Percentiles rank a stretch among this genome's conserved stretches.
These are phyloP conservation scores for Pygmarrhopalites habei DNA, from an alignment of 1,140 invertebrate species.

Conservation along the genomic window DNA sequence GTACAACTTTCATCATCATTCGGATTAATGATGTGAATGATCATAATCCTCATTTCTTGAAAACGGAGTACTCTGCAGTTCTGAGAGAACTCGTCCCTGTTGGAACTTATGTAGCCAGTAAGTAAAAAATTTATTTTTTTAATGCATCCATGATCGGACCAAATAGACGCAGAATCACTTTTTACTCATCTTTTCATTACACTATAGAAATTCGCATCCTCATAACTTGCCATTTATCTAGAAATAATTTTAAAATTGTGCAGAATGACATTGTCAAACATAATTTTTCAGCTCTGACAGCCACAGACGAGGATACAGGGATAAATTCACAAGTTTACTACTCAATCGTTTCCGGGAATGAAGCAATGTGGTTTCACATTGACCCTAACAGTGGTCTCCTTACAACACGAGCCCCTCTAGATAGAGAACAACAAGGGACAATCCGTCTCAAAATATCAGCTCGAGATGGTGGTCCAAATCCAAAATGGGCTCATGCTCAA, in stretches of 20 bases:
- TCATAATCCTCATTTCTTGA: slow-evolving; percentile 87
- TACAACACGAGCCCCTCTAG: slow-evolving; percentile 69
- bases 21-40: slow-evolving; percentile 93
- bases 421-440: slow-evolving; percentile 76
- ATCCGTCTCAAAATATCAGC: slow-evolving; percentile 76
- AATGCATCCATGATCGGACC: too few species aligned
- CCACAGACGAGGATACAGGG: slow-evolving; percentile 82
- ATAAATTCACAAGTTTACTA: slow-evolving; percentile 83
- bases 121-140: too few species aligned
- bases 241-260: too few species aligned
- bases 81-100: slow-evolving; percentile 77
- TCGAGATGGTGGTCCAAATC: slow-evolving; percentile 78
- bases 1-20: slow-evolving; percentile 77
- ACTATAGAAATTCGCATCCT: too few species aligned
- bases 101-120: slow-evolving; percentile 75
- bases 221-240: too few species aligned
- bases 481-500: slow-evolving; percentile 78
- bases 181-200: too few species aligned
- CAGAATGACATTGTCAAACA: too few species aligned
- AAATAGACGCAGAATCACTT: too few species aligned
- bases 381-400: slow-evolving; percentile 74
- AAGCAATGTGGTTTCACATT: slow-evolving; percentile 77
- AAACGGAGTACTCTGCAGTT: slow-evolving; percentile 80
- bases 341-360: slow-evolving; percentile 76
- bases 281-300: too few species aligned